Percentiles rank a stretch among this genome's conserved stretches.
Evolutionary conservation across 2,888 invertebrate species (phyloP).

Genomic region (Apoda limacodes): DNA sequence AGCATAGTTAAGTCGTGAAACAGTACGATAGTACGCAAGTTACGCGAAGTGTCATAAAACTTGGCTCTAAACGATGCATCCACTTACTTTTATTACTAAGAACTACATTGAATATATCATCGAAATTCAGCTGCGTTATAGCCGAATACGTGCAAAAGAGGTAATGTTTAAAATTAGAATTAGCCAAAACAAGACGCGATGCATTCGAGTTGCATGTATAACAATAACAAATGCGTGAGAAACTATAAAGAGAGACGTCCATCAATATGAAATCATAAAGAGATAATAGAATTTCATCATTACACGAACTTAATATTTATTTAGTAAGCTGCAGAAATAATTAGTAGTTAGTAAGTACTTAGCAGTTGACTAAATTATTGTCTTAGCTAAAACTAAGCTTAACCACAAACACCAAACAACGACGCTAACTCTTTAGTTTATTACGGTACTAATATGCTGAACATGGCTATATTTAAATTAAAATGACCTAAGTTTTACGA

Average conservation of each 20-base stretch:
- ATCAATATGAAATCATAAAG: too few species aligned
- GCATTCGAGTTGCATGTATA: too few species aligned
- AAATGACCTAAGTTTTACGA: too few species aligned
- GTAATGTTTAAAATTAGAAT: slow-evolving; percentile 16
- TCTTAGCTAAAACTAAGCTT: too few species aligned
- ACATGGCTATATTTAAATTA: too few species aligned
- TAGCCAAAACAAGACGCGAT: slow-evolving; percentile 19
- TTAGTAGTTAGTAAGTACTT: not conserved
- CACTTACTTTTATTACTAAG: slow-evolving; percentile 47
- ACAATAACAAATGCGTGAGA: too few species aligned
- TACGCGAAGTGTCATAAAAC: slow-evolving; percentile 49
- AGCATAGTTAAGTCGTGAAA: slow-evolving; percentile 45
- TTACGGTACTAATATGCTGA: too few species aligned
- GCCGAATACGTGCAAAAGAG: slow-evolving; percentile 25
- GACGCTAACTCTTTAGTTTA: too few species aligned
- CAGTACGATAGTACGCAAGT: slow-evolving; percentile 32
- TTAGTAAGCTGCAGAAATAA: slow-evolving; percentile 1
- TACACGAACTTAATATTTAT: slow-evolving; percentile 1
- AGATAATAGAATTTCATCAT: too few species aligned
- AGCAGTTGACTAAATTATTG: too few species aligned
- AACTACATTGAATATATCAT: slow-evolving; percentile 30
- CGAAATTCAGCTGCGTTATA: slow-evolving; percentile 35
- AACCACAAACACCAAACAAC: too few species aligned
- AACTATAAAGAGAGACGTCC: too few species aligned
- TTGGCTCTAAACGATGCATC: slow-evolving; percentile 44